Evolutionary conservation across 2,113 vertebrate genomes (phyloP), one percentile per base, ranked within the genome.

Genomic region (Mus pahari): DNA sequence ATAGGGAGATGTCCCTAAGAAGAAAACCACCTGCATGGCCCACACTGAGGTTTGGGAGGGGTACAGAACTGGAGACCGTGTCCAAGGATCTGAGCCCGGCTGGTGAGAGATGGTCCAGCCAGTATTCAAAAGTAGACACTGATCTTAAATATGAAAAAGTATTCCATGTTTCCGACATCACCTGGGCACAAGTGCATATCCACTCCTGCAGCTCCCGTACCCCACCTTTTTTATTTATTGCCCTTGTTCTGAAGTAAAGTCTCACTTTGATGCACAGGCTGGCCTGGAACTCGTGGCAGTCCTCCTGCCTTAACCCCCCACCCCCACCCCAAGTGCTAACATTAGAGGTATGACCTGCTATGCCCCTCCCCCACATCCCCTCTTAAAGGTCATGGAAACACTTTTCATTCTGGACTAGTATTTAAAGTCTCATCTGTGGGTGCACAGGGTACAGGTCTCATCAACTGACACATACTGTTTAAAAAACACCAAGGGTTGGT

Each of bases 101-200:
- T 24, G 45, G 26, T 11, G 1, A 31, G 42, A 33, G 22, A 14
- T 19, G 45, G 39, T 71, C 17, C 0, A 60, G 2, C 24, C 26
- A 12, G 19, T 39, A 48, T 60, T 68, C 48, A 28, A 36, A 36
- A 93, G 19, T 2, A 24, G 73, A 28, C 0, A 10, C 73, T 1
- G 20, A 19, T 24, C 17, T 20, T 45, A 20, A 64, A 20, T 31
- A 1, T 0, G 5, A 33, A 33, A 60, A 39, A 6, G 31, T 26
- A 68, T 3, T 26, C 58, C 7, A 2, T 58, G 7, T n/a, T 31
- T 17, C 14, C 36, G 13, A 22, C 4, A 4, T 17, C 9, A 58
- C n/a, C 39, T 36, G 22, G 11, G 17, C 50, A 0, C 0, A 26
- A 10, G 3, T 1, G 6, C 0, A 3, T 8, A 9, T 2, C 22